Conservation (phyloP, 1,140 invertebrate genomes). For the Drosophila chauvacae region DNA sequence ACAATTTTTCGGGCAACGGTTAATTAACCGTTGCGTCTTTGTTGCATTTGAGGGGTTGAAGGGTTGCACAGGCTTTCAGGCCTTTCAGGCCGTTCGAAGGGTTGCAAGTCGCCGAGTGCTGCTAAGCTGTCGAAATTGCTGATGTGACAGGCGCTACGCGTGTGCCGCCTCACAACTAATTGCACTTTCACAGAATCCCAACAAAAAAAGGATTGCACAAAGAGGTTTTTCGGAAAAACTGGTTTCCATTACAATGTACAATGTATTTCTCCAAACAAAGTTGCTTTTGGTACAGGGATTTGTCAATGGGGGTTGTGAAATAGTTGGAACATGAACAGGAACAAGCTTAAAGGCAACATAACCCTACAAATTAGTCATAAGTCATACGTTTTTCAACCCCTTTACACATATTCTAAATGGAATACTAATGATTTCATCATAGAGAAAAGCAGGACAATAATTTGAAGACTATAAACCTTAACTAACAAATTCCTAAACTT, state of each 20-base stretch:
- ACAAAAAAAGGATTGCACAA: slow-evolving; percentile 30
- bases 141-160: slow-evolving; percentile 73
- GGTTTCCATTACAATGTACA: slow-evolving; percentile 35
- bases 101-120: slow-evolving; percentile 18
- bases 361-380: slow-evolving; percentile 9
- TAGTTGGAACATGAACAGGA: neutral
- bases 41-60: slow-evolving; percentile 69
- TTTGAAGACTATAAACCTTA: neutral
- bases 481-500: neutral
- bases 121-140: slow-evolving; percentile 72
- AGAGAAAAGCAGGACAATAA: too few relatives aligned
- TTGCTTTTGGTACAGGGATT: slow-evolving; percentile 19
- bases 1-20: slow-evolving; percentile 48
- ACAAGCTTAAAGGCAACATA: slow-evolving; percentile 2
- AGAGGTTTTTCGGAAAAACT: slow-evolving; percentile 35
- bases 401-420: neutral
- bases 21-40: slow-evolving; percentile 79
- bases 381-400: slow-evolving; percentile 1
- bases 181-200: slow-evolving; percentile 58
- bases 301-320: neutral
- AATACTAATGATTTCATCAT: neutral
- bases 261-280: slow-evolving; percentile 14
- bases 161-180: slow-evolving; percentile 65
- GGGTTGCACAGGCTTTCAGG: slow-evolving; percentile 5
- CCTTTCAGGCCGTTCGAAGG: neutral